A percentile compares a stretch with the other conserved stretches of the same genome.
phyloP scores from a whole-genome alignment of 1,140 invertebrate species.

The Drosophila pseudoobscura region DNA sequence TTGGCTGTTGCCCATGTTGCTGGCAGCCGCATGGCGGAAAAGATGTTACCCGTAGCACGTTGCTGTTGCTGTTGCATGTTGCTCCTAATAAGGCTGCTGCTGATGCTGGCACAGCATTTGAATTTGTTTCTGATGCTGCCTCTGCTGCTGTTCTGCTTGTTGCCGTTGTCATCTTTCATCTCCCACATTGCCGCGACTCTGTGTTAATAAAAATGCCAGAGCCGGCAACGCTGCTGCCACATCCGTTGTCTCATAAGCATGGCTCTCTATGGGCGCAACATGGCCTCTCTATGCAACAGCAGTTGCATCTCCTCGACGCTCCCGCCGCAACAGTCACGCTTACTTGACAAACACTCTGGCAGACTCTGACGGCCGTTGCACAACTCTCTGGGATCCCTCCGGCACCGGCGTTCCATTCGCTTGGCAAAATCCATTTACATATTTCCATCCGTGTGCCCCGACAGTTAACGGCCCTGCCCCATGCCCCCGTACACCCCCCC shows the following conservation, averaged over 20 bases:
- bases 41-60: slow-evolving; percentile 46
- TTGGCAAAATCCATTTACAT: slow-evolving; percentile 76
- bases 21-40: slow-evolving; percentile 29
- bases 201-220: slow-evolving; percentile 77
- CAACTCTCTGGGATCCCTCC: neutral
- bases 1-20: slow-evolving; percentile 59
- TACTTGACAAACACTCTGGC: slow-evolving; percentile 76
- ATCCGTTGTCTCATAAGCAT: slow-evolving; percentile 51
- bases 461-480: slow-evolving; percentile 55
- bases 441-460: slow-evolving; percentile 77
- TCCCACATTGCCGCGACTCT: slow-evolving; percentile 24
- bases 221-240: slow-evolving; percentile 55
- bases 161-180: slow-evolving; percentile 35
- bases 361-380: slow-evolving; percentile 38
- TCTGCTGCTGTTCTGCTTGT: slow-evolving; percentile 34
- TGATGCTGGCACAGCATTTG: slow-evolving; percentile 40
- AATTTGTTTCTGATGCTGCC: slow-evolving; percentile 28
- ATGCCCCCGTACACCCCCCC: too few relatives aligned
- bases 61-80: slow-evolving; percentile 14
- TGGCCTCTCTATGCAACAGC: neutral
- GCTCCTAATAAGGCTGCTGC: slow-evolving; percentile 51
- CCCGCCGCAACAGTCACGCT: slow-evolving; percentile 68
- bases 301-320: slow-evolving; percentile 21
- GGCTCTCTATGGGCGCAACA: slow-evolving; percentile 17
- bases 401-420: slow-evolving; percentile 1